phyloP scores from a whole-genome alignment of 2,888 invertebrate species.

The Clitarchus hookeri region DNA sequence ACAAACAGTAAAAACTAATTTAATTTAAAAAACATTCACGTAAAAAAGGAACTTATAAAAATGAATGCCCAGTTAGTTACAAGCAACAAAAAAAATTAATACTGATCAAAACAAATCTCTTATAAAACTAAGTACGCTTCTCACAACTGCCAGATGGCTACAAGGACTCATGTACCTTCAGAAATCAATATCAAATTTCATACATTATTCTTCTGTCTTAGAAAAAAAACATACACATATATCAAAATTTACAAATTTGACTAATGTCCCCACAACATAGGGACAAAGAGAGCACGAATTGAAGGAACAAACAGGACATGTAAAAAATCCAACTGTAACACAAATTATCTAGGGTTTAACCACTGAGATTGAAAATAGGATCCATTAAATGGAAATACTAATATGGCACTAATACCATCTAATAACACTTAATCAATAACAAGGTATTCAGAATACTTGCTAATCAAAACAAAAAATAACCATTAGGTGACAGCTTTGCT shows the following conservation, averaged over 20 bases:
- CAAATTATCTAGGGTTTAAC: not conserved
- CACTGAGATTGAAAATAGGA: not conserved
- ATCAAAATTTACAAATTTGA: too few species aligned
- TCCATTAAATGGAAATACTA: not conserved
- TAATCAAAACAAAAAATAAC: not conserved
- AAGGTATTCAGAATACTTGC: not conserved
- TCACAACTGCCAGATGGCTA: not conserved
- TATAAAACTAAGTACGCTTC: not conserved
- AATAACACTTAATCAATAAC: not conserved
- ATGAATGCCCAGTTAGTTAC: too few species aligned
- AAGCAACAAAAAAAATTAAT: not conserved
- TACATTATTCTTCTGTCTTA: too few species aligned
- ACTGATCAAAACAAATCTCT: not conserved
- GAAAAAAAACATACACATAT: too few species aligned
- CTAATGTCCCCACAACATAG: not conserved
- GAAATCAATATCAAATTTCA: too few species aligned
- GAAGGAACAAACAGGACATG: not conserved
- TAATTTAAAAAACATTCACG: too few species aligned
- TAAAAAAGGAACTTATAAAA: too few species aligned
- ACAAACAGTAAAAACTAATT: too few species aligned
- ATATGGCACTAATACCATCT: not conserved
- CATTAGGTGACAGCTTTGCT: not conserved
- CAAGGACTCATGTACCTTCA: too few species aligned
- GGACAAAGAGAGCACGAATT: not conserved
- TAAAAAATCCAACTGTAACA: not conserved